Evolutionary conservation across 2,113 vertebrate species (phyloP).

Genomic region (Ammodytes dubius): DNA sequence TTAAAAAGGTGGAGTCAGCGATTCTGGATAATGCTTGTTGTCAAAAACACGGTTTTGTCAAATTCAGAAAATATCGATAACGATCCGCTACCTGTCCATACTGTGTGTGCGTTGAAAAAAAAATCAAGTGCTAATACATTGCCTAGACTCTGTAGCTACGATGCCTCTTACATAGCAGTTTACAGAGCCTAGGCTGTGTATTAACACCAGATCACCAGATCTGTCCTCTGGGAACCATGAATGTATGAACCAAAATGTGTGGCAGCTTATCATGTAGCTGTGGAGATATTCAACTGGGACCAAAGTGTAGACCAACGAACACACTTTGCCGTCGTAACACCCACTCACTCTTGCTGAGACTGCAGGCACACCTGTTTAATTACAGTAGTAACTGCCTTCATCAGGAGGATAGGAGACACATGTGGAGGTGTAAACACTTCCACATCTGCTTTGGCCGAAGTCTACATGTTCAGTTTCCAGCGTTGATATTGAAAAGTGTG

Average conservation of each 20-base stretch:
- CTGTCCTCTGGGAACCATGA: not conserved
- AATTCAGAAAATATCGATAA: too few relatives aligned
- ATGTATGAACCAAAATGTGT: not conserved
- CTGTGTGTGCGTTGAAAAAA: too few relatives aligned
- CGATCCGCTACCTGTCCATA: too few relatives aligned
- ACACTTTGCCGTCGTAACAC: not conserved
- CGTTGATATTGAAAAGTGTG: not conserved
- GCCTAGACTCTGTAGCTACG: too few relatives aligned
- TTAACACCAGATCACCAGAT: not conserved
- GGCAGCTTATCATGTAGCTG: not conserved
- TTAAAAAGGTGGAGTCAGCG: too few relatives aligned
- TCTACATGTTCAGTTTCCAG: not conserved
- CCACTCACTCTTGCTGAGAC: constrained; percentile 37
- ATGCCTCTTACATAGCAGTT: too few relatives aligned
- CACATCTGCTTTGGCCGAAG: constrained; percentile 10
- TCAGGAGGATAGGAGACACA: not conserved
- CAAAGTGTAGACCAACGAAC: not conserved
- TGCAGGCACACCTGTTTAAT: constrained; percentile 10
- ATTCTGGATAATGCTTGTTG: too few relatives aligned
- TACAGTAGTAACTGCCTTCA: constrained; percentile 13
- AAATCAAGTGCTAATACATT: too few relatives aligned
- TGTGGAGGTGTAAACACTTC: constrained; percentile 29
- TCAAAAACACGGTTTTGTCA: too few relatives aligned
- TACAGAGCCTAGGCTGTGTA: too few relatives aligned
- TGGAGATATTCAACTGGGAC: too few relatives aligned